Percentiles rank a stretch among this genome's conserved stretches.
phyloP scores from a whole-genome alignment of 1,140 invertebrate genomes.

The Theocolax elegans region DNA sequence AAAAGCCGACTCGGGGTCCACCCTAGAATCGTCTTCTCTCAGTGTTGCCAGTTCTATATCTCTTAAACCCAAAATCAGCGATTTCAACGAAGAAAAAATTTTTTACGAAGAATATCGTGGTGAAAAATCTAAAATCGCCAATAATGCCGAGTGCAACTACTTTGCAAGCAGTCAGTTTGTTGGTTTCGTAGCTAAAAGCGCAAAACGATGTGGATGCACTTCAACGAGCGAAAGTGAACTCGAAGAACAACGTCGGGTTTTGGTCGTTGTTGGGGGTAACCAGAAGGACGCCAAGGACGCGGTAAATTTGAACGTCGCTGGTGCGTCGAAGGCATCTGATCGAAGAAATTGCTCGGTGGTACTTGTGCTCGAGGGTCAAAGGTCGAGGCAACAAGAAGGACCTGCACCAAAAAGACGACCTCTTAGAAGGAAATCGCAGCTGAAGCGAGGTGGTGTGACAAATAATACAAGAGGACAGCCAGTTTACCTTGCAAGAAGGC shows the following conservation, averaged over 20 bases:
- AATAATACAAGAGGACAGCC: constrained; percentile 55
- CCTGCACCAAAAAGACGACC: constrained; percentile 54
- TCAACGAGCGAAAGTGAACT: constrained; percentile 57
- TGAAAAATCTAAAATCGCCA: constrained; percentile 18
- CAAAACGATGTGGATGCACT: constrained; percentile 41
- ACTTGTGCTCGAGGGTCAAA: constrained; percentile 46
- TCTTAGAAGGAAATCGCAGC: constrained; percentile 60
- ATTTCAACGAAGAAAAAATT: constrained; percentile 65
- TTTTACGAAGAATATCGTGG: constrained; percentile 55
- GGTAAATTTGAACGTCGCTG: constrained; percentile 35
- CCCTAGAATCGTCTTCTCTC: constrained; percentile 54
- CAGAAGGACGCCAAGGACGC: constrained; percentile 38
- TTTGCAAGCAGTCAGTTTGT: constrained; percentile 63
- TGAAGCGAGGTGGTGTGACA: constrained; percentile 46
- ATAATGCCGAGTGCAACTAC: constrained; percentile 49
- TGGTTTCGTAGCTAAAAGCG: constrained; percentile 50
- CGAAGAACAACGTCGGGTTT: constrained; percentile 39
- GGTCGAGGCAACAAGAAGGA: constrained; percentile 17
- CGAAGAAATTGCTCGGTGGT: constrained; percentile 41
- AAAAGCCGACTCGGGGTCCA: constrained; percentile 46
- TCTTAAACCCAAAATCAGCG: constrained; percentile 60
- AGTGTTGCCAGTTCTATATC: constrained; percentile 51
- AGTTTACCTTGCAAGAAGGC: constrained; percentile 62
- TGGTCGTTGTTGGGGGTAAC: constrained; percentile 10
- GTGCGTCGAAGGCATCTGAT: constrained; percentile 10